Base-by-base conservation (phyloP, 2,113 vertebrate species). In the Crotalus helleri region DNA sequence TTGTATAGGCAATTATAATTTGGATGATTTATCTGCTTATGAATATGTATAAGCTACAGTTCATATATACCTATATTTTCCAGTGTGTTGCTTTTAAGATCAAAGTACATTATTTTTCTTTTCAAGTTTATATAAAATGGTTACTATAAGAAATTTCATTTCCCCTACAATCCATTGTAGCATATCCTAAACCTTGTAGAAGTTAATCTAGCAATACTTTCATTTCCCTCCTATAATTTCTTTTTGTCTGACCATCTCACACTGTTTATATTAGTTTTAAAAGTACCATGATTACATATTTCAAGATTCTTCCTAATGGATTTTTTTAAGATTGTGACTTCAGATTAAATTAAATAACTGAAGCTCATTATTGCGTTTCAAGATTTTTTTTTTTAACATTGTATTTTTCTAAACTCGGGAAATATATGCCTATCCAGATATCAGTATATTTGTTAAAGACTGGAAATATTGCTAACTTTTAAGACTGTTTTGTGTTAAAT, bases 401-500 rank as follows among this genome's bases (percentile, higher is more conserved):
- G 96, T 96, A 91, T 21, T 85, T 95, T 95, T 69, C 9, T 23
- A 93, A 53, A 55, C 86, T 93, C 39, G 1, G 95, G 92, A 93
- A 90, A 69, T 92, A 21, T 94, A 55, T 94, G 69, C 92, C 1
- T 93, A 4, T 74, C 61, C 58, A 93, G 51, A 29, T 57, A 94
- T 54, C 46, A 57, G 93, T 0, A 0, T 3, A 92, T 95, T 92
- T 95, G 94, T 85, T 94, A 94, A 96, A 94, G 93, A 95, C 49
- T 90, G 94, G 85, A 97, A 95, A 96, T 94, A 97, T 90, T 74
- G 55, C 26, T 1, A 97, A 97, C 91, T 98, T 97, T 94, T 93
- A 93, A 64, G 93, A 88, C 92, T 97, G 93, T 92, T 97, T 97
- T 95, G 91, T 96, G 96, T 96, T 95, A 94, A 92, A 94, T 96